Base-by-base conservation (phyloP, 2,888 invertebrate species). In the Agonopterix heracliana region DNA sequence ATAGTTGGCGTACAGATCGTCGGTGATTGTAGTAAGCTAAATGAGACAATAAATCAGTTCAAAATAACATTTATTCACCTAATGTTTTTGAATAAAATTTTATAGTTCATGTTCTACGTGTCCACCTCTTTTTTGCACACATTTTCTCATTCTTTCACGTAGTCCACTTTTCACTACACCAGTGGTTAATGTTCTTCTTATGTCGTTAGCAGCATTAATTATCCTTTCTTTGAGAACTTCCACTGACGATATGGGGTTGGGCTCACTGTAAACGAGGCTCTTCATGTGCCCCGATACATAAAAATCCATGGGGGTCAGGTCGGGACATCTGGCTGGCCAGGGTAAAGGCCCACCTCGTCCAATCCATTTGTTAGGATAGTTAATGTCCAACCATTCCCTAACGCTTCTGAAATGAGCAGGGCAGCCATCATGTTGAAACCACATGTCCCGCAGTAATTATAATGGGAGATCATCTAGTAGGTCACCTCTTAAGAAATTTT, bases 251-350 rank as follows among this genome's bases (percentile, higher is more conserved):
- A 55, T 36, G 41, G 47, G 54, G 12, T 52, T 57, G 9, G 48
- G 50, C 44, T 54, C 49, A 26, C 45, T 52, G 53, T 55, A 56
- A 2, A 56, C 59, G 8, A 59, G 46, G 46, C 48, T 55, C 41
- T 59, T 58, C 53, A 56, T 56, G 46, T 44, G 44, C 55, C 54
- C 58, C 56, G 50, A 59, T 34, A 58, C 56, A 54, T 58, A 43
- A 55, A 64, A 58, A 57, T 60, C 59, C 56, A 59, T 53, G 41
- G 44, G 34, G 2, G 44, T 44, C 34, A 44, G 34, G 9, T 42
- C 42, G 1, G 42, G 13, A 56, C 11, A 2, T 14, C 42, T 13
- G 1, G 51, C 45, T 44, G 49, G 51, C 54, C 54, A 54, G 2
- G 51, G 48, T 38, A 47, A 12, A 11, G 50, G 48, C 36, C 54